Percentiles rank a stretch among this genome's conserved stretches.
These are phyloP conservation scores for Caligus rogercresseyi DNA, from an alignment of 1,140 invertebrate genomes.

Conservation along the genomic window DNA sequence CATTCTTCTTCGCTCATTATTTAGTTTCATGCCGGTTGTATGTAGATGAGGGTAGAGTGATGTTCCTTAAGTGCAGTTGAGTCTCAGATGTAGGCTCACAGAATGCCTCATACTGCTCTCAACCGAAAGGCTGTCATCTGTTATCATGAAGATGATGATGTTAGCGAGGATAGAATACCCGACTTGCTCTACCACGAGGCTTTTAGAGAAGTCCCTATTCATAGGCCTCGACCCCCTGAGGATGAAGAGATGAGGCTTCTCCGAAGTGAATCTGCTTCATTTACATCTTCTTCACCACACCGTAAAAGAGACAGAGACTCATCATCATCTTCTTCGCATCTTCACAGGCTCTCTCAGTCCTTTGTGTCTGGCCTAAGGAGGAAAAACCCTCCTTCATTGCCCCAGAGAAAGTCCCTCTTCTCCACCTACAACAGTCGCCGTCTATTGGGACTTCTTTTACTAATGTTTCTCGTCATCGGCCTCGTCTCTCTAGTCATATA, in stretches of 20 bases:
- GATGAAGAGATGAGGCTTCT: not conserved
- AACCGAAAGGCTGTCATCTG: too few relatives aligned
- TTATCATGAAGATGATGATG: not conserved
- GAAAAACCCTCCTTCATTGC: not conserved
- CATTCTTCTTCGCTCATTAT: not conserved
- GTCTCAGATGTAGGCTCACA: too few relatives aligned
- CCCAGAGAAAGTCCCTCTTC: not conserved
- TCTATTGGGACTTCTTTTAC: not conserved
- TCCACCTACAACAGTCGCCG: not conserved
- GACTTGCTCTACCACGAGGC: not conserved
- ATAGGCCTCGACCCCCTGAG: not conserved
- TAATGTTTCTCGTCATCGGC: not conserved
- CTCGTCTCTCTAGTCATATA: not conserved
- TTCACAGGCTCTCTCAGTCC: not conserved
- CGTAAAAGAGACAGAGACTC: not conserved
- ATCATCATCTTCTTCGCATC: not conserved
- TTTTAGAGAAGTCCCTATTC: not conserved
- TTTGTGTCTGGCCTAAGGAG: not conserved
- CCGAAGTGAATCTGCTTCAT: not conserved
- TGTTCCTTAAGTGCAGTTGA: not conserved
- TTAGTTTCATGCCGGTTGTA: not conserved
- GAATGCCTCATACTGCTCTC: too few relatives aligned
- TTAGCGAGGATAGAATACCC: not conserved
- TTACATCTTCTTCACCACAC: not conserved
- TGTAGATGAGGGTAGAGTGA: not conserved